Evolutionary conservation across 2,113 vertebrate genomes (phyloP), one percentile per base, ranked within the genome.

Genomic region (Cinclus cinclus): DNA sequence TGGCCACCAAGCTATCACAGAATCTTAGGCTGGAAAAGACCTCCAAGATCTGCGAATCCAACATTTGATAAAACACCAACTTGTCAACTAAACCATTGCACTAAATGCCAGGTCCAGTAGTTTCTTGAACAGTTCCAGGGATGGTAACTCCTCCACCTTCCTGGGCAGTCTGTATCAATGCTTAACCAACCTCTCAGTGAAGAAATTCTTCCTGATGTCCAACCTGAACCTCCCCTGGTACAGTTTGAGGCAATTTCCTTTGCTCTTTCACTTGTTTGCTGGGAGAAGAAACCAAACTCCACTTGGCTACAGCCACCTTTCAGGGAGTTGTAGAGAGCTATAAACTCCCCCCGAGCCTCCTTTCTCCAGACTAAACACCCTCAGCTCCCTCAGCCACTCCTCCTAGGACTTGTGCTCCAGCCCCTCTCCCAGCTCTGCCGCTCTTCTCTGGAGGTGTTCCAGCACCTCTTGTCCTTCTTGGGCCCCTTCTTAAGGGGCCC

Each of bases 91-190:
- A 69, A 62, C 24, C 41, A 47, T 0, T 62, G 24, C 24, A 31
- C 20, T 21, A 41, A 68, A 52, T 76, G 25, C 8, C 41, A 62
- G 0, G 0, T 55, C 30, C n/a, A 76, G 7, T 27, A 2, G 0
- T 55, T 42, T 62, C 27, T 16, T 47, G 5, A 76, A 68, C n/a
- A 27, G 9, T n/a, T 47, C 6, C 55, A 35, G 30, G 20, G 17
- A 41, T 47, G n/a, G 4, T 35, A 39, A 31, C 39, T 83, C 55
- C 21, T 23, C 21, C 21, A 68, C 4, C 30, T 47, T 33, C 47
- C 41, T 25, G 12, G 10, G 25, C 30, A 76, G 46, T 9, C 39
- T 60, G 39, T n/a, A 83, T 12, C 16, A 15, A 55, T 41, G 41
- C 11, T 31, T 62, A 68, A 68, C 11, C 21, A 89, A 18, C n/a